Evolutionary conservation across 2,113 vertebrate species (phyloP).

Genomic region (Conger conger): DNA sequence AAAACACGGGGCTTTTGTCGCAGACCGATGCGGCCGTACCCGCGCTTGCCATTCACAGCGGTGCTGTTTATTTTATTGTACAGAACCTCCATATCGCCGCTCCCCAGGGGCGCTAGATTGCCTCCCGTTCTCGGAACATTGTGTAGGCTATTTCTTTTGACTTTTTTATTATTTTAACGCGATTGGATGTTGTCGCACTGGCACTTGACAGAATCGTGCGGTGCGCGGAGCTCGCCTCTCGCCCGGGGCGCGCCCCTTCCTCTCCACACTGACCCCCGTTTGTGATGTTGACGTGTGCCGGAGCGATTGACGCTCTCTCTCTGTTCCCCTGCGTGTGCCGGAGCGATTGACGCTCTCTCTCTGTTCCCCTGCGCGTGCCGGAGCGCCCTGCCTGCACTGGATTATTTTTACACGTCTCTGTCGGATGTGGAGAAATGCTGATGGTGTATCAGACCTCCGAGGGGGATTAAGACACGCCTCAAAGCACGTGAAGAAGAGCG

Average conservation of each 20-base stretch:
- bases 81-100: constrained; percentile 12
- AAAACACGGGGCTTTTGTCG: constrained; percentile 7
- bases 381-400: background rate
- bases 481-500: background rate
- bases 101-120: background rate
- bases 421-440: background rate
- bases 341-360: background rate
- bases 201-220: background rate
- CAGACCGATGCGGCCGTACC: background rate
- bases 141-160: background rate
- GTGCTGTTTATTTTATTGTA: constrained; percentile 20
- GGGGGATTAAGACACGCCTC: background rate
- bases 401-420: background rate
- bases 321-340: background rate
- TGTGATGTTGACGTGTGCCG: background rate
- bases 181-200: background rate
- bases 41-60: constrained; percentile 1
- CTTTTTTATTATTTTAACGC: background rate
- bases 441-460: background rate
- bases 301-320: background rate
- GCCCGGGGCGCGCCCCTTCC: background rate
- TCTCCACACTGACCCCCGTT: background rate
- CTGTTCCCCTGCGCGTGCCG: background rate
- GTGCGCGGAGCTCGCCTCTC: background rate
- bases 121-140: background rate